phyloP scores from a whole-genome alignment of 2,888 invertebrate genomes.

The Athripsodes cinereus region DNA sequence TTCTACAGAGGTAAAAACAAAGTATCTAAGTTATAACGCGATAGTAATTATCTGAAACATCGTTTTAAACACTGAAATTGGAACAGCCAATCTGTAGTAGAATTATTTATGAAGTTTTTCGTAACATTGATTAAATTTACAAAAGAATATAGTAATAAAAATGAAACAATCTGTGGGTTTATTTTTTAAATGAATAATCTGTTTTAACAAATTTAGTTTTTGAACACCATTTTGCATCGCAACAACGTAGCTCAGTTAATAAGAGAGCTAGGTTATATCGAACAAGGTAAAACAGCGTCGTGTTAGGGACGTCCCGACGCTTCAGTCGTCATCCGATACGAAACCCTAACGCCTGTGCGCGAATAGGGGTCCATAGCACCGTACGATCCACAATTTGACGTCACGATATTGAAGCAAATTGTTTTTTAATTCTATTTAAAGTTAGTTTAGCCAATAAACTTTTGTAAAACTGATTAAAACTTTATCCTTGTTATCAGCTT shows the following conservation, averaged over 20 bases:
- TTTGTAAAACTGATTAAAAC: neutral
- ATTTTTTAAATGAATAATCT: no score
- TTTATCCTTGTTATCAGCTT: neutral
- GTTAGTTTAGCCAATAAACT: neutral
- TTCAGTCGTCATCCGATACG: neutral
- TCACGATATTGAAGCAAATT: neutral
- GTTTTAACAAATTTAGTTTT: no score
- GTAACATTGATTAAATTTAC: no score
- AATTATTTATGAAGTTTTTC: no score
- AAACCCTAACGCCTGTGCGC: neutral
- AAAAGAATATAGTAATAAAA: no score
- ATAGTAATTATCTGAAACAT: no score
- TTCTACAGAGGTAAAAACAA: no score
- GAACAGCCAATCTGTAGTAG: no score
- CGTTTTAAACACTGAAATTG: no score
- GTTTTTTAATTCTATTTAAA: neutral
- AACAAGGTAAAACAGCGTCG: neutral
- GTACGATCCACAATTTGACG: neutral
- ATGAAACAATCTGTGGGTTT: no score
- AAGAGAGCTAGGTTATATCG: neutral
- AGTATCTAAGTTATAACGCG: no score
- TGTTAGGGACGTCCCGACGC: slow-evolving; percentile 2
- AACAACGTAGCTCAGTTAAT: neutral
- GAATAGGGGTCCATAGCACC: neutral
- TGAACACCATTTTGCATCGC: no score